A percentile compares a stretch with the other conserved stretches of the same genome.
Conservation (phyloP, 2,797 vertebrate species). For the Oreochromis grahami region DNA sequence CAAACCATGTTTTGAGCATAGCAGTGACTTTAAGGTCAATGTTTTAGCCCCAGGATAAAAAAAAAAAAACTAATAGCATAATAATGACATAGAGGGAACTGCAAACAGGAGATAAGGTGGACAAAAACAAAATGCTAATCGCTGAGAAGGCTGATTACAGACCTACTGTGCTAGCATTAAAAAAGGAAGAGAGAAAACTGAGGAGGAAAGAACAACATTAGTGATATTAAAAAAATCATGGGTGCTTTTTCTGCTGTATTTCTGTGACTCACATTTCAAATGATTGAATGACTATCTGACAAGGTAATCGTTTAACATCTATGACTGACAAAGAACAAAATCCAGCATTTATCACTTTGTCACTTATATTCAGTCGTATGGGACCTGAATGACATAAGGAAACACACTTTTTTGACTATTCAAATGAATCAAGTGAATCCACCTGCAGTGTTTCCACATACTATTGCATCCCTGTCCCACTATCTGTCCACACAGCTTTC, state of each 20-base stretch:
- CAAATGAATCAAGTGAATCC: neutral
- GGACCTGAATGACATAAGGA: neutral
- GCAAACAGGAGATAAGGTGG: slow-evolving; percentile 62
- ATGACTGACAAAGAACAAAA: neutral
- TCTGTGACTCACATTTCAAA: neutral
- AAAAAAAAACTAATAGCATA: slow-evolving; percentile 52
- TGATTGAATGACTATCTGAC: neutral
- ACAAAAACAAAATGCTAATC: slow-evolving; percentile 55
- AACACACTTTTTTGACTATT: neutral
- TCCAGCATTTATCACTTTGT: neutral
- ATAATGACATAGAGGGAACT: slow-evolving; percentile 65
- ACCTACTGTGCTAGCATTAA: neutral
- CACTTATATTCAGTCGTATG: neutral
- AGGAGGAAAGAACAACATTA: neutral
- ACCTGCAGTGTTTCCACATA: neutral
- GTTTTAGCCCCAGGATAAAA: slow-evolving; percentile 58
- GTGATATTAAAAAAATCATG: neutral
- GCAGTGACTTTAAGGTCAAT: slow-evolving; percentile 54
- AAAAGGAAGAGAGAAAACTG: neutral
- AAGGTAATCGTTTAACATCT: neutral
- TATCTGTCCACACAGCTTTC: neutral
- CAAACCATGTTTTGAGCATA: slow-evolving; percentile 50
- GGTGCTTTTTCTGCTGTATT: neutral
- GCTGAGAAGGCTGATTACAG: slow-evolving; percentile 56
- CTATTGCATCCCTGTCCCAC: neutral